Base-by-base conservation (phyloP, 2,888 invertebrate species). In the Pachycephus smyrnensis region DNA sequence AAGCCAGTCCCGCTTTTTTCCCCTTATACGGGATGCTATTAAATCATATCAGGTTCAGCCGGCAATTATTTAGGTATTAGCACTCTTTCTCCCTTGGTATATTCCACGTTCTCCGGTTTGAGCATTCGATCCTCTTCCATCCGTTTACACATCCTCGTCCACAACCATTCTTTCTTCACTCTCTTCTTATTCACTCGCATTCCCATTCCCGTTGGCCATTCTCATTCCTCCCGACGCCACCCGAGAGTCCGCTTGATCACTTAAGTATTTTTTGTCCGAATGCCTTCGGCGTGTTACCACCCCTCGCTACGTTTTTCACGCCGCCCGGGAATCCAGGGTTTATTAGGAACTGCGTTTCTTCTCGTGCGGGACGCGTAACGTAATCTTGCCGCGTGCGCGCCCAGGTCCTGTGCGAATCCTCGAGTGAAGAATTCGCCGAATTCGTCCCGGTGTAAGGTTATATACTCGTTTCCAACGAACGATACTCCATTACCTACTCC, bases 11-110 rank as follows among this genome's bases (percentile, higher is more conserved):
- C 79, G 68, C 23, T 73, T 73, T 73, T 77, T 78, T 76, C 76
- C 76, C 80, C 76, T 80, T 73, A 82, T 80, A 75, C 78, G 82
- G 76, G 77, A 73, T 81, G 84, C 84, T 84, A 86, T 88, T 89
- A 88, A 89, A 89, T 89, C 88, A 88, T 88, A 89, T 88, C 88
- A 87, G 85, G 85, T 87, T 87, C 88, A 88, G 87, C 85, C 86
- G 83, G 88, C 89, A 88, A 89, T 89, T 89, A 89, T 89, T 89
- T 86, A 86, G 85, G 86, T 86, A 89, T 89, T 89, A 89, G 84
- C 86, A 86, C 86, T 88, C 82, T 83, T 83, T 81, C 82, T 80
- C 73, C 76, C 75, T 55, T 23, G 55, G 23, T 55, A 55, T 55
- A 55, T 55, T 55, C 55, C 55, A 55, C 55, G 55, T 55, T 6